Conservation (phyloP, 2,888 invertebrate species). For the Acanthosepion esculentum region DNA sequence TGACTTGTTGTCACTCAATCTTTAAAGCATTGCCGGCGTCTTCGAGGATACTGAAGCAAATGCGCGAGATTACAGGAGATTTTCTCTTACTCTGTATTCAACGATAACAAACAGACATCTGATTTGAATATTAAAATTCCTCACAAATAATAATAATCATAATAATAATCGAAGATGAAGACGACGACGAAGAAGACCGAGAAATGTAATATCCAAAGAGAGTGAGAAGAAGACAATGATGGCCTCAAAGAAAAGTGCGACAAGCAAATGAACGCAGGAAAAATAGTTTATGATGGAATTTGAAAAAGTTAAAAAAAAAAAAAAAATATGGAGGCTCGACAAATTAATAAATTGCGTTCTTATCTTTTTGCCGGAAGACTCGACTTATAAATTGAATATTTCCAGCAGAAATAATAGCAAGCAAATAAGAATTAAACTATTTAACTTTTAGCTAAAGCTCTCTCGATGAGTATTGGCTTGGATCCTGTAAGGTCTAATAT, state of each 20-base stretch:
- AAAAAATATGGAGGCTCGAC: background rate
- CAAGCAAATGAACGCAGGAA: background rate
- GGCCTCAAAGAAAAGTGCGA: background rate
- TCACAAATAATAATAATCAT: too few species aligned
- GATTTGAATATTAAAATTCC: too few species aligned
- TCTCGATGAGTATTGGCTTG: background rate
- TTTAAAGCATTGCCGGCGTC: too few species aligned
- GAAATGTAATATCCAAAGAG: too few species aligned
- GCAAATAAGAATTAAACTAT: background rate
- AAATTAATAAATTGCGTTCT: slow-evolving; percentile 33
- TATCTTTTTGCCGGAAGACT: background rate
- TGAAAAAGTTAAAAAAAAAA: background rate
- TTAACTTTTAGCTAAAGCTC: background rate
- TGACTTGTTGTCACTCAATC: too few species aligned
- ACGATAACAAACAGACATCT: too few species aligned
- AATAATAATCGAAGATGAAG: too few species aligned
- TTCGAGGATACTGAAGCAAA: too few species aligned
- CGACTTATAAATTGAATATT: slow-evolving; percentile 9
- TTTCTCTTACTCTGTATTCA: too few species aligned
- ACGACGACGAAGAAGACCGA: too few species aligned
- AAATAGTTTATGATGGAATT: background rate
- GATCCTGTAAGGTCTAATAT: background rate
- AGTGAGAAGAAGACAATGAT: background rate
- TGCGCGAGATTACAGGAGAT: too few species aligned
- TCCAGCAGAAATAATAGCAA: background rate